Evolutionary conservation across 2,888 invertebrate genomes (phyloP).

Genomic region (Cataglyphis cursor): DNA sequence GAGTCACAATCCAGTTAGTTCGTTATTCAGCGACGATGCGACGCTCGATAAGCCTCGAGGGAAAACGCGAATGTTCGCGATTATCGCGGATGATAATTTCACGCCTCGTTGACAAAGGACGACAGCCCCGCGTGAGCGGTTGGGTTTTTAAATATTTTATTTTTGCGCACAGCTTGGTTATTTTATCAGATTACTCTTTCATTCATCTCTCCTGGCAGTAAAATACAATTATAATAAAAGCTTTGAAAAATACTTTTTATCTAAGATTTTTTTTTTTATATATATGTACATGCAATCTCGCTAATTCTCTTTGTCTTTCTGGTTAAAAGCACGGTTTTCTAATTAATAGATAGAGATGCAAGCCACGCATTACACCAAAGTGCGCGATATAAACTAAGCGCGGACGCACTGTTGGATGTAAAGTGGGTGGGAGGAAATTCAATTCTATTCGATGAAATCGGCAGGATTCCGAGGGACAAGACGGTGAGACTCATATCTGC

Average conservation of each 20-base stretch:
- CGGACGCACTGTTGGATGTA: neutral
- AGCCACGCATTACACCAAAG: neutral
- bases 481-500: neutral
- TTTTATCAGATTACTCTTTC: neutral
- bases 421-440: slow-evolving; percentile 66
- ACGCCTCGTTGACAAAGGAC: neutral
- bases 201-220: neutral
- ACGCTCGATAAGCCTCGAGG: slow-evolving; percentile 33
- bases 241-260: neutral
- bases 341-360: neutral
- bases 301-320: neutral
- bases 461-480: slow-evolving; percentile 42
- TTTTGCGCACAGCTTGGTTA: neutral
- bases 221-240: neutral
- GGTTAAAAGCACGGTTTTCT: neutral
- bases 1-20: slow-evolving; percentile 44
- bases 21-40: slow-evolving; percentile 46
- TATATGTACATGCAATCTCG: neutral
- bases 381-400: neutral
- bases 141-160: slow-evolving; percentile 10
- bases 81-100: slow-evolving; percentile 35
- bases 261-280: neutral
- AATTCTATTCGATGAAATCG: slow-evolving; percentile 51
- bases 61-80: slow-evolving; percentile 20
- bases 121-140: neutral